Percentiles rank a stretch among this genome's conserved stretches.
Evolutionary conservation across 35 echinoderm and acorn worm genomes (phyloP).

Genomic region (Lytechinus variegatus): DNA sequence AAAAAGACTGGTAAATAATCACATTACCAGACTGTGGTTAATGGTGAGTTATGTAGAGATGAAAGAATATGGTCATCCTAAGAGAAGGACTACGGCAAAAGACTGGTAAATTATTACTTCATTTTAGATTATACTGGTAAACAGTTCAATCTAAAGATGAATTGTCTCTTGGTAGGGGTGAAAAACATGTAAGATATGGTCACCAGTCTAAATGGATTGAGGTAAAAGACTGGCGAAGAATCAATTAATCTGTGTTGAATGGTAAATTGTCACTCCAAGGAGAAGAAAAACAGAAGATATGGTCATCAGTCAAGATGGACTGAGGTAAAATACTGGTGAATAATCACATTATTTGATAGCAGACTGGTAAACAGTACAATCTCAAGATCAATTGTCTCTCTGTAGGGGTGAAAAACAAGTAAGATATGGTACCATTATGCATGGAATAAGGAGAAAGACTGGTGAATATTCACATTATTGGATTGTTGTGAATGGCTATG

Average conservation of each 20-base stretch:
- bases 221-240: background rate
- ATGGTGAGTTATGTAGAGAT: too few species aligned
- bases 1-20: too few species aligned
- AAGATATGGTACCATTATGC: too few species aligned
- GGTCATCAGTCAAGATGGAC: background rate
- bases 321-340: background rate
- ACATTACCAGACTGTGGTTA: too few species aligned
- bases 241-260: background rate
- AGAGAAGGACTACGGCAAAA: background rate
- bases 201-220: background rate
- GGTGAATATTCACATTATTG: too few species aligned
- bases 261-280: background rate
- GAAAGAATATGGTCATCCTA: background rate
- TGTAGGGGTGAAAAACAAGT: background rate
- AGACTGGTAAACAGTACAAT: constrained; percentile 59
- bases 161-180: background rate
- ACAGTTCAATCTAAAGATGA: constrained; percentile 38
- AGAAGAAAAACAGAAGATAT: background rate
- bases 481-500: background rate
- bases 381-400: constrained; percentile 92
- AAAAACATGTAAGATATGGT: background rate
- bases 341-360: background rate
- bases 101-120: too few species aligned
- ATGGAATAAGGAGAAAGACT: too few species aligned
- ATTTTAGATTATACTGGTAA: constrained; percentile 66